A percentile compares a stretch with the other conserved stretches of the same genome.
phyloP scores from a whole-genome alignment of 2,113 vertebrate species.

The Hypomesus transpacificus region DNA sequence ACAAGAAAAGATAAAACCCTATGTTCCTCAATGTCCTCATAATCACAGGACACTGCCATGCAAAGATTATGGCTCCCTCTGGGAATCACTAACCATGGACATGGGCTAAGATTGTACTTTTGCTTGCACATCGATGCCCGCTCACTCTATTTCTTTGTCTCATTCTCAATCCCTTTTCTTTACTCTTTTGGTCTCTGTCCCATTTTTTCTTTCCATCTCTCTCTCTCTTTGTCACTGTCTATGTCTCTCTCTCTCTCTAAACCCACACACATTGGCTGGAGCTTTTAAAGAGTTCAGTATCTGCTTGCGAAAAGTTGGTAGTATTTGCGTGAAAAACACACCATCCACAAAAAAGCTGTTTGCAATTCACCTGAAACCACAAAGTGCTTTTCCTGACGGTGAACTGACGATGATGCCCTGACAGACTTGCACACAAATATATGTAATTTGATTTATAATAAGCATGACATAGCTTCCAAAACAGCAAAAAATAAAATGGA shows the following conservation, averaged over 20 bases:
- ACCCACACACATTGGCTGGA: not conserved
- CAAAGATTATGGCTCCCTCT: conserved; percentile 16
- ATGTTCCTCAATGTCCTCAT: conserved; percentile 30
- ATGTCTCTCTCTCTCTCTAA: not conserved
- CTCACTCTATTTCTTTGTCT: conserved; percentile 7
- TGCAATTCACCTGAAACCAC: conserved; percentile 50
- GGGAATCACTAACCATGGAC: conserved; percentile 34
- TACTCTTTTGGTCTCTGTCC: not conserved
- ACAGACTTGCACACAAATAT: conserved; percentile 17
- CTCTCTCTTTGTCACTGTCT: not conserved
- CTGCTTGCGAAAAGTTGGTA: conserved; percentile 8
- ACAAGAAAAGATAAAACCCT: conserved; percentile 42
- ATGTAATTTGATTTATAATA: conserved; percentile 63
- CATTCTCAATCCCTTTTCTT: not conserved
- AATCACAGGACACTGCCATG: not conserved
- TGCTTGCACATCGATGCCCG: conserved; percentile 37
- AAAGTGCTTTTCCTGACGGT: conserved; percentile 48
- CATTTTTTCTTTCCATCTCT: not conserved
- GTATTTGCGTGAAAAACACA: conserved; percentile 27
- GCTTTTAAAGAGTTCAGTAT: not conserved
- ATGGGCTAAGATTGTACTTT: conserved; percentile 22
- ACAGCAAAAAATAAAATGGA: conserved; percentile 54
- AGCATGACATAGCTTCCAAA: conserved; percentile 67
- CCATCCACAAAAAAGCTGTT: conserved; percentile 7
- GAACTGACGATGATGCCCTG: conserved; percentile 34